phyloP scores from a whole-genome alignment of 2,113 vertebrate genomes.

The Lipotes vexillifer region DNA sequence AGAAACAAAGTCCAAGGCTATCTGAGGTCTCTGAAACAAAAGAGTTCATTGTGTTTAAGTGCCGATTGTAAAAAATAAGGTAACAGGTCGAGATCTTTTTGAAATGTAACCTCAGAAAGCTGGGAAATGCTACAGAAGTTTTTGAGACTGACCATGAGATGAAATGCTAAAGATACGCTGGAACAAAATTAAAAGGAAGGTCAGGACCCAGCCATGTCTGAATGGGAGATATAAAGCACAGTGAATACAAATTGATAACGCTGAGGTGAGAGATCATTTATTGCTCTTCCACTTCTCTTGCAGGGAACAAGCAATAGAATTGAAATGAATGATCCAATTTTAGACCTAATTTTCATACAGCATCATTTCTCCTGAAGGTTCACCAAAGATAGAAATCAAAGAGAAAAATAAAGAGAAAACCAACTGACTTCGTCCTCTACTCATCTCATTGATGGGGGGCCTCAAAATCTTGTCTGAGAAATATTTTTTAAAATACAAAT shows the following conservation, averaged over 20 bases:
- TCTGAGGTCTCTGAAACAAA: background rate
- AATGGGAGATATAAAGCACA: slow-evolving; percentile 17
- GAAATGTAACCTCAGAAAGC: background rate
- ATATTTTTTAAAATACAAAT: slow-evolving; percentile 13
- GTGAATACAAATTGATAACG: slow-evolving; percentile 50
- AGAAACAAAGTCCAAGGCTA: background rate
- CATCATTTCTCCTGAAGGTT: slow-evolving; percentile 59
- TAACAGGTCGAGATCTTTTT: background rate
- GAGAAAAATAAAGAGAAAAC: slow-evolving; percentile 47
- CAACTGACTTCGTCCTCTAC: background rate
- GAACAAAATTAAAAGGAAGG: slow-evolving; percentile 58
- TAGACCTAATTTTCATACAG: slow-evolving; percentile 61
- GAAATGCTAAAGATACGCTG: slow-evolving; percentile 56
- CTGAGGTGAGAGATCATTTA: slow-evolving; percentile 35
- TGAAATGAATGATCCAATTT: slow-evolving; percentile 67
- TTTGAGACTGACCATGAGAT: background rate
- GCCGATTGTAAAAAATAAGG: background rate
- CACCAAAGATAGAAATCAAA: slow-evolving; percentile 44
- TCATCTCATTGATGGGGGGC: background rate
- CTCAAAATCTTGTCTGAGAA: background rate
- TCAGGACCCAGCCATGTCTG: slow-evolving; percentile 50
- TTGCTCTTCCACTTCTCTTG: slow-evolving; percentile 58
- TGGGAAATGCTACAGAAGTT: background rate
- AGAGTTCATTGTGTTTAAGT: background rate
- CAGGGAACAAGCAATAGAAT: slow-evolving; percentile 66